Evolutionary conservation across 2,888 invertebrate species (phyloP), one percentile per base, ranked within the genome.

Genomic region (Sepiola atlantica): DNA sequence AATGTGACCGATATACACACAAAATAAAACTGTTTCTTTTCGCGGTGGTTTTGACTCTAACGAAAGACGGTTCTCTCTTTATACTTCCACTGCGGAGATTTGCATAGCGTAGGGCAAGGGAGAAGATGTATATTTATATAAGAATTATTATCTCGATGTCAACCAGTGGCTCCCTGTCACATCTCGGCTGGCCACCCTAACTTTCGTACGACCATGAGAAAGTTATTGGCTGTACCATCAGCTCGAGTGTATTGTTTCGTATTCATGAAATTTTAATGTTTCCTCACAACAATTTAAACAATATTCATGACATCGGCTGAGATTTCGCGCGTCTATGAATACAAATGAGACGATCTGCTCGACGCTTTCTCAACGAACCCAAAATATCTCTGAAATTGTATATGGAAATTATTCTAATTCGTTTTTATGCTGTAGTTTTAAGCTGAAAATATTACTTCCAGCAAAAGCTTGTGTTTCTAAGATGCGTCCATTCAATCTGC

Each of bases 161-260:
- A 77, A 77, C 28, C 77, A 77, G 8, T 77, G 77, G n/a, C 77
- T n/a, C 77, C 16, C 77, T 77, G 77, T 77, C n/a, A n/a, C 77
- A 77, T 77, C n/a, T 77, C 77, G 28, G 77, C 77, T 77, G 77
- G 77, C 77, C 77, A 77, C 77, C 77, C 77, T 77, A n/a, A 77
- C 77, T n/a, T 28, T 61, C 28, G n/a, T 77, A 77, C 77, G 16
- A 10, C n/a, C 77, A 28, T 77, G 77, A 77, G 45, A 77, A 77
- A 77, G 77, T 77, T 77, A 77, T n/a, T 28, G 77, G 77, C n/a
- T 77, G n/a, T n/a, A 14, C n/a, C 28, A 28, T 77, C 77, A 28
- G 28, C n/a, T 77, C 16, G 77, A 77, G n/a, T 10, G 77, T 77
- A 77, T 77, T n/a, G n/a, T 77, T 77, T 77, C 77, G 16, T n/a